phyloP scores from a whole-genome alignment of 1,140 invertebrate species.

The Drosophila lacteicornis region DNA sequence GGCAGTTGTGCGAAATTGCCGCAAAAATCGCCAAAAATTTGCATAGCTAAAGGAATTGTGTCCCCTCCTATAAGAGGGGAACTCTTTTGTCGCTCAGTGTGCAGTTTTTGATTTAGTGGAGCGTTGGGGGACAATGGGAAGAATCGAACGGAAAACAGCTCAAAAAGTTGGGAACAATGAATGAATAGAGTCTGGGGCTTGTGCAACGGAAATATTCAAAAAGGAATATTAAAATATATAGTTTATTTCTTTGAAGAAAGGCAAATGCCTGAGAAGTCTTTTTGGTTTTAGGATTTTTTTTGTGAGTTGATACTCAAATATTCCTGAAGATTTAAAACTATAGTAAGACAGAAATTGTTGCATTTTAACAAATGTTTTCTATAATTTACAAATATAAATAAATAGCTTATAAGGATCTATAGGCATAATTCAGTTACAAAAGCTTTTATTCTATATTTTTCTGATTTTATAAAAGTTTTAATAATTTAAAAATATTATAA shows the following conservation, averaged over 20 bases:
- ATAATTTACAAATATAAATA: too few relatives aligned
- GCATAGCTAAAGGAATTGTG: conserved; percentile 35
- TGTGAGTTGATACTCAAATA: too few relatives aligned
- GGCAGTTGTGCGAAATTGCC: conserved; percentile 29
- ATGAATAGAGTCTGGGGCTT: neutral
- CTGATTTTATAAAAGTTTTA: too few relatives aligned
- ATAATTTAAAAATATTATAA: too few relatives aligned
- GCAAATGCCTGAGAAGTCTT: neutral
- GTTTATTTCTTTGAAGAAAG: neutral
- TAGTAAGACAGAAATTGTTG: too few relatives aligned
- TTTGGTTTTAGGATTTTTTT: neutral
- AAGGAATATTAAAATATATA: neutral
- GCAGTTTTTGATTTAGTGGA: conserved; percentile 44
- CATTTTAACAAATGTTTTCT: too few relatives aligned
- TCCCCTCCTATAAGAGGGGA: neutral
- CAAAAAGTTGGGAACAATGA: conserved; percentile 36
- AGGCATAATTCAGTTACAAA: too few relatives aligned
- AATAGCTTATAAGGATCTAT: too few relatives aligned
- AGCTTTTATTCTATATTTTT: too few relatives aligned
- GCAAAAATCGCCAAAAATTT: conserved; percentile 21
- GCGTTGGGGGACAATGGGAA: conserved; percentile 25
- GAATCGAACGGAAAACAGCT: conserved; percentile 34
- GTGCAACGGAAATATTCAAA: neutral
- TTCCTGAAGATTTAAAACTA: too few relatives aligned
- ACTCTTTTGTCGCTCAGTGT: conserved; percentile 28